These are phyloP conservation scores for Leptocoma aspasia DNA, from an alignment of 2,113 vertebrate species.

Conservation along the genomic window DNA sequence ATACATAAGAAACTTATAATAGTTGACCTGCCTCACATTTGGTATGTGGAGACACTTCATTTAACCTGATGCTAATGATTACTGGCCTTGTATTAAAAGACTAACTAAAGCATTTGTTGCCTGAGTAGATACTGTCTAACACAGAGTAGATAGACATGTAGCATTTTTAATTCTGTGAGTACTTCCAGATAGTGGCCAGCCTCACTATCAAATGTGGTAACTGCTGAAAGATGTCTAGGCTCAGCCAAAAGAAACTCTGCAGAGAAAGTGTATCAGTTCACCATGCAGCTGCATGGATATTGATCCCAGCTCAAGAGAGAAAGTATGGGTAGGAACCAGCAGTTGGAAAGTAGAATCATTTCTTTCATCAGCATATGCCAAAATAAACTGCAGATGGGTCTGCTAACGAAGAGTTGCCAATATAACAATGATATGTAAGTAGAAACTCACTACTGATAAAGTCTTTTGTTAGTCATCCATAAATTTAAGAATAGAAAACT, in stretches of 20 bases:
- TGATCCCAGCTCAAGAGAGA: background rate
- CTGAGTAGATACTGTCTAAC: background rate
- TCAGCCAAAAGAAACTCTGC: background rate
- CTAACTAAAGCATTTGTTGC: background rate
- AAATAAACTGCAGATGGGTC: background rate
- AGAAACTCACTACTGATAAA: background rate
- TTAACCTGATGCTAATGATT: background rate
- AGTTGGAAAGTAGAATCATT: background rate
- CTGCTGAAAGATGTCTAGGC: background rate
- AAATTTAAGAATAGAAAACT: background rate
- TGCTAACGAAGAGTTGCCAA: background rate
- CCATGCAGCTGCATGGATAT: background rate
- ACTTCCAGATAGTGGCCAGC: background rate
- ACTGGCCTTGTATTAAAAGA: background rate
- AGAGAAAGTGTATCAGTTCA: background rate
- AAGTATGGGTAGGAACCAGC: background rate
- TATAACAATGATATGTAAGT: background rate
- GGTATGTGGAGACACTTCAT: accelerated
- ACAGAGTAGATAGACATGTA: background rate
- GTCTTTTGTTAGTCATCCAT: background rate
- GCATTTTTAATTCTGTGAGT: background rate
- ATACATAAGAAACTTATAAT: background rate
- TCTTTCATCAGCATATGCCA: conserved; percentile 12
- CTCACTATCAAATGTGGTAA: background rate
- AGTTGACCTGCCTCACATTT: background rate